Conservation (phyloP, 2,113 vertebrate species). For the Cololabis saira region DNA sequence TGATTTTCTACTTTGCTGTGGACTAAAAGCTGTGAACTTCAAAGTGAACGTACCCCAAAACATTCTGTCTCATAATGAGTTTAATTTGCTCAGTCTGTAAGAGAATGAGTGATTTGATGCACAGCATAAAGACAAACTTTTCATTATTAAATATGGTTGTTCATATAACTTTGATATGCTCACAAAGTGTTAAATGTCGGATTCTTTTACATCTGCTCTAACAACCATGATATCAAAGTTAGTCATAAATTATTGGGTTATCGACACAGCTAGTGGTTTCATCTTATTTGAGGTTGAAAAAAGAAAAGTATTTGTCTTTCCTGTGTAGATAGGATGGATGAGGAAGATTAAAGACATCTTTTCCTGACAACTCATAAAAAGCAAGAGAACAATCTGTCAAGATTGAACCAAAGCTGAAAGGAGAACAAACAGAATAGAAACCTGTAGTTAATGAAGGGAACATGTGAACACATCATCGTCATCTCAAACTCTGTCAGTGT, state of each 20-base stretch:
- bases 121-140: neutral
- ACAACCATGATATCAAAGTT: constrained; percentile 51
- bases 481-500: constrained; percentile 33
- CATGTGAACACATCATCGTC: constrained; percentile 60
- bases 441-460: constrained; percentile 48
- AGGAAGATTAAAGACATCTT: constrained; percentile 74
- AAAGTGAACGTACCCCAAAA: no score
- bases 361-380: constrained; percentile 71
- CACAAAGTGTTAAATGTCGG: no score
- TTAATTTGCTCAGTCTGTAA: neutral
- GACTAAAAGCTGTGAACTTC: no score
- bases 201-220: constrained; percentile 9
- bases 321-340: constrained; percentile 50
- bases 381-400: constrained; percentile 63
- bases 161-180: no score
- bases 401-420: constrained; percentile 59
- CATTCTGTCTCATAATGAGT: no score
- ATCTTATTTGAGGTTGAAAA: constrained; percentile 8
- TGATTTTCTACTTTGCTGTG: no score
- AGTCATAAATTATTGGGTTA: constrained; percentile 46
- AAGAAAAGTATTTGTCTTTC: constrained; percentile 14
- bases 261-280: constrained; percentile 45
- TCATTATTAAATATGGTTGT: neutral
- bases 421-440: constrained; percentile 70
- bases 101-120: neutral